Percentiles rank a stretch among this genome's conserved stretches.
Conservation (phyloP, 2,888 invertebrate genomes). For the Drosophila maculinotata region DNA sequence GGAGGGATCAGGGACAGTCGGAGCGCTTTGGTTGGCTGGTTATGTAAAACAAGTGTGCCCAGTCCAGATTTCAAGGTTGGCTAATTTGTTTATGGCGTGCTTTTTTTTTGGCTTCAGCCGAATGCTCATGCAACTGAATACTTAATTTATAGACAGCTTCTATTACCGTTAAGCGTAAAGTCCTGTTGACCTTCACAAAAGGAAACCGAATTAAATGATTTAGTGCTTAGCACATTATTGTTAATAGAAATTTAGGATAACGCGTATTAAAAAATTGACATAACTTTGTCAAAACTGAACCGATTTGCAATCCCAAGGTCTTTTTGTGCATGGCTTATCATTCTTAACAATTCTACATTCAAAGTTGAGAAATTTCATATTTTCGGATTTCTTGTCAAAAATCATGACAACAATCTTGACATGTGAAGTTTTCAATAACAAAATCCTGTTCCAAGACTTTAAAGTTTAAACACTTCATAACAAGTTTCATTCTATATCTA, state of each 20-base stretch:
- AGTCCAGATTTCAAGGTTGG: slow-evolving; percentile 41
- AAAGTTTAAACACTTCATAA: too few species aligned
- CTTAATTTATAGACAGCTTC: slow-evolving; percentile 47
- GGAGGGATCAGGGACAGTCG: neutral
- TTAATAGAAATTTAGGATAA: slow-evolving; percentile 1
- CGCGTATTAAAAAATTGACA: neutral
- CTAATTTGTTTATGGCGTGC: slow-evolving; percentile 65
- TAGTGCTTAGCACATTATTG: slow-evolving; percentile 9
- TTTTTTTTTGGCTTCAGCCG: slow-evolving; percentile 4
- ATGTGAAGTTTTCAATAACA: too few species aligned
- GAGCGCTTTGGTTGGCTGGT: slow-evolving; percentile 12
- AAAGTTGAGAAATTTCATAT: too few species aligned
- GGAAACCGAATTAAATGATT: slow-evolving; percentile 30
- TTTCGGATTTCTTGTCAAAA: too few species aligned
- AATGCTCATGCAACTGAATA: slow-evolving; percentile 50
- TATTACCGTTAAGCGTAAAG: slow-evolving; percentile 21
- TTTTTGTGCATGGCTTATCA: too few species aligned
- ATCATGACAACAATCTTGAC: too few species aligned
- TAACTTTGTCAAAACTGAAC: too few species aligned
- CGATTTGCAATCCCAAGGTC: too few species aligned
- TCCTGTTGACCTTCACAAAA: slow-evolving; percentile 13
- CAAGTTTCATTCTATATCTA: too few species aligned
- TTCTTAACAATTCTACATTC: too few species aligned
- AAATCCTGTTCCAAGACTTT: too few species aligned
- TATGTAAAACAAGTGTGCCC: slow-evolving; percentile 12